These are phyloP conservation scores for Indicator indicator DNA, from an alignment of 2,113 vertebrate genomes.

Conservation along the genomic window DNA sequence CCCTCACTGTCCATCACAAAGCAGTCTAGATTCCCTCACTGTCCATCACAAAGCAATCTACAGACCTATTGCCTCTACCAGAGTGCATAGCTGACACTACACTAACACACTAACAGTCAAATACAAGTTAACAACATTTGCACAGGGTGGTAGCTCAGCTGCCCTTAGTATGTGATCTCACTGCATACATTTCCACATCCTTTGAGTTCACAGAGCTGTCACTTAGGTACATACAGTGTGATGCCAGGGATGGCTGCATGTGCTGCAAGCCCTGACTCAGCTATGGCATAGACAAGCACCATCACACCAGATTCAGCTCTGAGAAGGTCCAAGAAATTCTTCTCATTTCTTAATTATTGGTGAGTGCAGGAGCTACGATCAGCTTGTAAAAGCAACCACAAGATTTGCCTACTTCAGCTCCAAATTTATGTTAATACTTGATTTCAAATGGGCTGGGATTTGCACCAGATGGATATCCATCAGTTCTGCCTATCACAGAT, in stretches of 20 bases:
- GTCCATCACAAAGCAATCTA: not conserved
- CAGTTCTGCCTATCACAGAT: not conserved
- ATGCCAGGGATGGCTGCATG: accelerated
- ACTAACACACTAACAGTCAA: not conserved
- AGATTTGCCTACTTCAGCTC: not conserved
- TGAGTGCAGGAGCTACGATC: accelerated
- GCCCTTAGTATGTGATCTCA: not conserved
- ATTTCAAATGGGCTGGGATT: not conserved
- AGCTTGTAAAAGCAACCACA: not conserved
- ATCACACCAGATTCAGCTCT: not conserved
- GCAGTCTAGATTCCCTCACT: not conserved
- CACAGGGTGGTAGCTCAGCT: not conserved
- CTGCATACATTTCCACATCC: not conserved
- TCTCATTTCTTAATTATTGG: not conserved
- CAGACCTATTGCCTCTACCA: not conserved
- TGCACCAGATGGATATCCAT: not conserved
- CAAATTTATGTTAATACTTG: not conserved
- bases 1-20: not conserved
- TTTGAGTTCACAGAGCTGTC: not conserved
- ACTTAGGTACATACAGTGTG: accelerated
- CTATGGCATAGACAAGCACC: not conserved
- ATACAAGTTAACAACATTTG: not conserved
- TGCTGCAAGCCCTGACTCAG: not conserved
- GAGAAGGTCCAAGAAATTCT: not conserved
- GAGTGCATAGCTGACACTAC: not conserved